A percentile compares a stretch with the other conserved stretches of the same genome.
These are phyloP conservation scores for Drosophila nigricruria DNA, from an alignment of 2,888 invertebrate genomes.

Conservation along the genomic window DNA sequence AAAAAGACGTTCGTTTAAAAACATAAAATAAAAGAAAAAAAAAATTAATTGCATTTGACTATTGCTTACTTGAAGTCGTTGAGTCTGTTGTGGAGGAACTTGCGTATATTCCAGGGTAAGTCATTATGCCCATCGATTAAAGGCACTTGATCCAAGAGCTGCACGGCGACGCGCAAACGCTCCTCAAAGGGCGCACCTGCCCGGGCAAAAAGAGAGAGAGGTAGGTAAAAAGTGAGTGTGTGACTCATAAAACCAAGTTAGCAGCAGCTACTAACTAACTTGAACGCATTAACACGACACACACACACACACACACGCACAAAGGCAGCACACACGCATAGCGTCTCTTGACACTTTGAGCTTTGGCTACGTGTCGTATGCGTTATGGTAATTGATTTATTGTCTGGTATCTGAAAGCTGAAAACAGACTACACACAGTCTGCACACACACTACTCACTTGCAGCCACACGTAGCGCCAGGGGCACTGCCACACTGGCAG, in stretches of 20 bases:
- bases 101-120: conserved; percentile 95
- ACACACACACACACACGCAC: conserved; percentile 19
- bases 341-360: conserved; percentile 28
- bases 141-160: conserved; percentile 91
- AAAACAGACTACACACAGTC: neutral
- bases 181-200: conserved; percentile 91
- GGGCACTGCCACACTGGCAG: conserved; percentile 92
- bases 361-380: conserved; percentile 63
- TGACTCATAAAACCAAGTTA: conserved; percentile 27
- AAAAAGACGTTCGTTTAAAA: conserved; percentile 24
- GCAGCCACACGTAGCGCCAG: conserved; percentile 91
- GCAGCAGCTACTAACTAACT: conserved; percentile 62
- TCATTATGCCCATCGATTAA: conserved; percentile 96
- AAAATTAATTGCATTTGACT: conserved; percentile 48
- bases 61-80: conserved; percentile 90
- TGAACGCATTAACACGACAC: conserved; percentile 57
- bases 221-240: conserved; percentile 2
- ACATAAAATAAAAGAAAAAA: too few relatives aligned
- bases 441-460: conserved; percentile 79
- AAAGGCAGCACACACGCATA: conserved; percentile 16
- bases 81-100: conserved; percentile 94
- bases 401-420: conserved; percentile 47
- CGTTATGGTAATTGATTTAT: conserved; percentile 80
- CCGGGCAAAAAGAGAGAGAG: neutral
- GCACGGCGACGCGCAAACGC: conserved; percentile 90